phyloP scores from a whole-genome alignment of 2,888 invertebrate genomes.

The Gastrophysa polygoni region DNA sequence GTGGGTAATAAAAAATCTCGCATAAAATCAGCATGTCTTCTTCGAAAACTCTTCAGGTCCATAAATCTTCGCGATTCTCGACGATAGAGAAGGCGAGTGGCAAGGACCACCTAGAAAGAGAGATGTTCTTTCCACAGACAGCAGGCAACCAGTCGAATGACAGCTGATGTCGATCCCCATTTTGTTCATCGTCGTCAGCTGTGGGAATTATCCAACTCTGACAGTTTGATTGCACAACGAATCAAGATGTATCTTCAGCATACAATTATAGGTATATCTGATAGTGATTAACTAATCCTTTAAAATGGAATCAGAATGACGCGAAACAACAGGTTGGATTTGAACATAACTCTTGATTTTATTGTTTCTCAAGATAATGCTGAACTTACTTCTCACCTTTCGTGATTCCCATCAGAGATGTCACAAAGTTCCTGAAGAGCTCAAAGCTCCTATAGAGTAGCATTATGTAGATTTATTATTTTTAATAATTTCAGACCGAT shows the following conservation, averaged over 20 bases:
- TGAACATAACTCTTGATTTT: no score
- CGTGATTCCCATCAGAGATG: no score
- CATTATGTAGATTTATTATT: no score
- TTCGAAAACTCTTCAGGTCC: constrained; percentile 27
- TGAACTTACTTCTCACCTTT: no score
- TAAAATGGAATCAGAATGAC: no score
- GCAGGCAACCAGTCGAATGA: constrained; percentile 52
- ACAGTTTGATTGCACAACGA: constrained; percentile 3
- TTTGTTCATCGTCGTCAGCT: constrained; percentile 5
- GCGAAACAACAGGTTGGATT: no score
- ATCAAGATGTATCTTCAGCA: neutral
- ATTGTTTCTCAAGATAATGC: no score
- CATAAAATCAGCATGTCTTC: constrained; percentile 31
- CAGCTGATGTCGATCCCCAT: constrained; percentile 48
- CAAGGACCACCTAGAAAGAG: constrained; percentile 53
- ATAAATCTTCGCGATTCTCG: constrained; percentile 32
- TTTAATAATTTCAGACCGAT: no score
- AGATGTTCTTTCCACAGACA: constrained; percentile 49
- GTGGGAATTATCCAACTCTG: neutral
- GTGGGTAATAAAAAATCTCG: neutral
- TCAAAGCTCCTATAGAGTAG: no score
- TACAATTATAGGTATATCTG: no score
- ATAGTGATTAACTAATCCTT: no score
- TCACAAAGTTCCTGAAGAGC: no score
- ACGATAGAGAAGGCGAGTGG: constrained; percentile 34